A percentile compares a stretch with the other conserved stretches of the same genome.
Evolutionary conservation across 2,888 invertebrate species (phyloP).

Genomic region (Heliconius charithonia): DNA sequence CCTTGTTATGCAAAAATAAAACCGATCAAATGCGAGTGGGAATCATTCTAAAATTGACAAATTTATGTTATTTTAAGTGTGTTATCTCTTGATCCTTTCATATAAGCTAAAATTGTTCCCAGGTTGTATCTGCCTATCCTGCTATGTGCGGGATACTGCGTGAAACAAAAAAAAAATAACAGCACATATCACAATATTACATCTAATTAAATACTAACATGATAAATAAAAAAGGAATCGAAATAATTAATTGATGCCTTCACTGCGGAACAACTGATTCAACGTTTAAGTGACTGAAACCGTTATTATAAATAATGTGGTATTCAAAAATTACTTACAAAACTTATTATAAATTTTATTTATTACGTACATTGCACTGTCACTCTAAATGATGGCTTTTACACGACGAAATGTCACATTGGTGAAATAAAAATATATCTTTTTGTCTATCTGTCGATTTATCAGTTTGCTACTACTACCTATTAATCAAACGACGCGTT

Average conservation of each 20-base stretch:
- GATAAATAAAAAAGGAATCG: neutral
- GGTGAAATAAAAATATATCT: slow-evolving; percentile 6
- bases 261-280: neutral
- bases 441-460: slow-evolving; percentile 9
- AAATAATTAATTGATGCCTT: slow-evolving; percentile 19
- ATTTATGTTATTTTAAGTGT: too few species aligned
- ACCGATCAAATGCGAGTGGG: too few species aligned
- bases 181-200: too few species aligned
- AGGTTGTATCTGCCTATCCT: too few species aligned
- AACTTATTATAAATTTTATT: neutral
- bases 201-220: too few species aligned
- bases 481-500: slow-evolving; percentile 7
- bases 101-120: too few species aligned
- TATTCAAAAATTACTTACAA: slow-evolving; percentile 3
- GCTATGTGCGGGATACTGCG: too few species aligned
- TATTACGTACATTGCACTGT: slow-evolving; percentile 12
- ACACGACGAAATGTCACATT: slow-evolving; percentile 2
- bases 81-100: too few species aligned
- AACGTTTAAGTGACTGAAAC: slow-evolving; percentile 3
- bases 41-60: too few species aligned
- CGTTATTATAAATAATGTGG: slow-evolving; percentile 14
- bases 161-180: too few species aligned
- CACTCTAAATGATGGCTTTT: slow-evolving; percentile 12
- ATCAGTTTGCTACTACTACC: neutral
- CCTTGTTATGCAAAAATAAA: too few species aligned